Evolutionary conservation across 2,888 invertebrate species (phyloP).

Genomic region (Lithophane socia): DNA sequence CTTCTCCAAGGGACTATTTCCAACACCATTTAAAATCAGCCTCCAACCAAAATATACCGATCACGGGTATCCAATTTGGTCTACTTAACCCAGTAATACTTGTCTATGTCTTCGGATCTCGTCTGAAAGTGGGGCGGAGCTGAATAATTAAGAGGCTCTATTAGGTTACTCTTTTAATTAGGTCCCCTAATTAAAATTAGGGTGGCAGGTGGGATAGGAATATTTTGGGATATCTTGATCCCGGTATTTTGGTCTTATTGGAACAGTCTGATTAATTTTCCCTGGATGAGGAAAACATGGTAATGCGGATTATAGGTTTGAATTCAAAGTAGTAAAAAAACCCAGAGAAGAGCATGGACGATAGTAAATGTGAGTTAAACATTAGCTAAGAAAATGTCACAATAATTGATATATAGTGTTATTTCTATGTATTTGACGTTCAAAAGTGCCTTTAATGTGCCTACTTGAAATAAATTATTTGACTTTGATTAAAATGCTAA

Average conservation of each 20-base stretch:
- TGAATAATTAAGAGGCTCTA: conserved; percentile 46
- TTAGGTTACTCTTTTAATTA: conserved; percentile 34
- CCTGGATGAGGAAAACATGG: background rate
- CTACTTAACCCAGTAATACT: conserved; percentile 32
- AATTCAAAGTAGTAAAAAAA: background rate
- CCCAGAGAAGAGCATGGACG: background rate
- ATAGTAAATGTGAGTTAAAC: background rate
- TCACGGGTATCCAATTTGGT: conserved; percentile 25
- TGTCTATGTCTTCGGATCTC: conserved; percentile 30
- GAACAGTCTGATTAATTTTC: no score
- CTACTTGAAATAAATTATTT: no score
- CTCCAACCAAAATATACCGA: conserved; percentile 19
- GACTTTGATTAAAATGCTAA: background rate
- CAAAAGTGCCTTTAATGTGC: no score
- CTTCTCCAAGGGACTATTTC: conserved; percentile 1
- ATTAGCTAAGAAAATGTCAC: background rate
- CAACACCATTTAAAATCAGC: conserved; percentile 14
- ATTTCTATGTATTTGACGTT: no score
- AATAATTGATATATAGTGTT: background rate
- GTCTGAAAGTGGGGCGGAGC: conserved; percentile 35
- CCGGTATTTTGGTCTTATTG: background rate
- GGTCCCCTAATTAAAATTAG: conserved; percentile 21
- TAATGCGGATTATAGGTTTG: background rate
- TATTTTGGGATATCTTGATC: conserved; percentile 14
- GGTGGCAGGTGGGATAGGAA: background rate